Percentiles rank a stretch among this genome's conserved stretches.
Conservation (phyloP, 2,888 invertebrate genomes). For the Melipona bicolor region DNA sequence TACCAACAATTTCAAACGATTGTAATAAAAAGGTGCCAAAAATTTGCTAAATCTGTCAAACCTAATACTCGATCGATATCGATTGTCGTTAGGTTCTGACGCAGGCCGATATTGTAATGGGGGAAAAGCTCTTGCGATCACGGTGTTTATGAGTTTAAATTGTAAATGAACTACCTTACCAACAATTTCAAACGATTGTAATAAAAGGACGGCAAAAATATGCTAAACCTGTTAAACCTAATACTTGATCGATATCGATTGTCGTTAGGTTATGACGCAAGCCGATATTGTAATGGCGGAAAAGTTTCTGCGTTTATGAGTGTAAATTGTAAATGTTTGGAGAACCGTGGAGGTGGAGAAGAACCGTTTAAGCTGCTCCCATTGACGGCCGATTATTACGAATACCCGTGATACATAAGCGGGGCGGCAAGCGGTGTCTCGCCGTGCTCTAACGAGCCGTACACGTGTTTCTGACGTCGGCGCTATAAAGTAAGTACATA, state of each 20-base stretch:
- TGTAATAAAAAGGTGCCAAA: background rate
- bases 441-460: constrained; percentile 72
- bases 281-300: background rate
- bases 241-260: background rate
- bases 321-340: constrained; percentile 24
- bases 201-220: background rate
- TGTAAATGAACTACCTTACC: background rate
- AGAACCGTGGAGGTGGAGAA: constrained; percentile 16
- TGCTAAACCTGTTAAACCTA: background rate
- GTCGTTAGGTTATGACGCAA: background rate
- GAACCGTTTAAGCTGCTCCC: constrained; percentile 3
- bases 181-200: background rate
- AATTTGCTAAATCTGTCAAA: background rate
- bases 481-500: constrained; percentile 71
- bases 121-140: background rate
- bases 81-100: background rate
- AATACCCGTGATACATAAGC: constrained; percentile 57
- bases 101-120: background rate
- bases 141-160: constrained; percentile 14
- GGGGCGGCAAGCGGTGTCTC: constrained; percentile 42
- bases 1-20: background rate
- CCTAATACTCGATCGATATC: background rate
- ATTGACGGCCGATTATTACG: constrained; percentile 57
- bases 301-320: constrained; percentile 12
- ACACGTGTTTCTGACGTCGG: constrained; percentile 77